Base-by-base conservation (phyloP, 2,888 invertebrate species). In the Brachycybe producta region DNA sequence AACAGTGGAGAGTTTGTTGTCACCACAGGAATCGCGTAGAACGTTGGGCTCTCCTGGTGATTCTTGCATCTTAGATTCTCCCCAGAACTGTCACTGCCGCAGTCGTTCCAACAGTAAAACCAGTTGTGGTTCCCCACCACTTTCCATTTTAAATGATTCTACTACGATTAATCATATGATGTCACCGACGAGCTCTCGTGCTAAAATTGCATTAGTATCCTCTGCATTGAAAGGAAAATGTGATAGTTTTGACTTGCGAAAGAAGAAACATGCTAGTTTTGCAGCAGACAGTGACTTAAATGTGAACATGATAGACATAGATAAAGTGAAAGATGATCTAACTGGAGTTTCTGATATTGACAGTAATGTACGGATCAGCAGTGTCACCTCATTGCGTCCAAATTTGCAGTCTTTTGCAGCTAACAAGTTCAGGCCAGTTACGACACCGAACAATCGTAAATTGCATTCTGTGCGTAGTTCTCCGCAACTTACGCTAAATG, bases 341-440 rank as follows among this genome's bases (percentile, higher is more conserved):
- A 3, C 21, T 21, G 38, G 26, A 26, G 42, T 5, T 13, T 44
- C n/a, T 7, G 42, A 5, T 19, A n/a, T 17, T n/a, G 39, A 51
- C 15, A 23, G n/a, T 35, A 17, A 28, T 11, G n/a, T 26, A 17
- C 17, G 23, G 36, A 26, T 27, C 34, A 41, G 21, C 34, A 24
- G 11, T 19, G 19, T 26, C 15, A 24, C 54, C 8, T 53, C 56
- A 5, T 63, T 64, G 1, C 55, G 35, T 11, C 40, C 41, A 7
- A 27, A 17, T 11, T 28, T 36, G 11, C 19, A 15, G 11, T n/a
- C 34, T 55, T 41, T 35, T 55, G 56, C 57, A 59, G 17, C 67
- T 34, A 71, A 71, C 13, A 74, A 73, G 53, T 75, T 73, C 59
- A 75, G 73, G 32, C 75, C 75, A 1, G 71, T 76, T 72, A 75